A percentile compares a stretch with the other conserved stretches of the same genome.
These are phyloP conservation scores for Synanthedon vespiformis DNA, from an alignment of 2,888 invertebrate species.

Conservation along the genomic window DNA sequence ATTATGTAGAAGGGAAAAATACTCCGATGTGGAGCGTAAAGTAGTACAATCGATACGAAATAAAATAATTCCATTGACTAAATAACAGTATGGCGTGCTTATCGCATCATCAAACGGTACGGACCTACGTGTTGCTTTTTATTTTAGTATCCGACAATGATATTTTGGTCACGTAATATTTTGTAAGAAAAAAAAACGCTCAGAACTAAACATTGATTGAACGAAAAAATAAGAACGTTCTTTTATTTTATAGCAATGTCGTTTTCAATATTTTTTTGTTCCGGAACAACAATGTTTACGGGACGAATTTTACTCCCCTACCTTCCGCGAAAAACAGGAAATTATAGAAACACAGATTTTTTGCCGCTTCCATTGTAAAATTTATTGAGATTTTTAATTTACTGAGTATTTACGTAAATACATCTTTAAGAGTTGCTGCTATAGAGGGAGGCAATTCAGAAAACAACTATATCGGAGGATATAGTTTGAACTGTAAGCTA, in stretches of 20 bases:
- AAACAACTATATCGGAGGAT: too few species aligned
- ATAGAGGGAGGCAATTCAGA: too few species aligned
- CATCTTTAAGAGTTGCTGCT: too few species aligned
- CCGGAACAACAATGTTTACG: conserved; percentile 6
- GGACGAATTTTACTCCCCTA: conserved; percentile 4
- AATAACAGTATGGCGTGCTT: conserved; percentile 45
- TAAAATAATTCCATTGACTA: conserved; percentile 35
- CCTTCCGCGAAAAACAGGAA: not conserved
- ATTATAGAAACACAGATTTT: not conserved
- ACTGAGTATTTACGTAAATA: too few species aligned
- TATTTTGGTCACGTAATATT: conserved; percentile 39
- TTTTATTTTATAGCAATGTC: not conserved
- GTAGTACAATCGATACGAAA: conserved; percentile 3
- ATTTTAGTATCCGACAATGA: conserved; percentile 11
- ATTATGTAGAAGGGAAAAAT: not conserved
- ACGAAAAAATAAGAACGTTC: not conserved
- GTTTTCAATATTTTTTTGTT: not conserved
- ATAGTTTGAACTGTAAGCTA: too few species aligned
- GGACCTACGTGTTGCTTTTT: conserved; percentile 15
- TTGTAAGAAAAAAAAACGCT: not conserved
- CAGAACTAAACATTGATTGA: not conserved
- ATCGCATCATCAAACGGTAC: conserved; percentile 25
- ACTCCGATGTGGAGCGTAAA: not conserved
- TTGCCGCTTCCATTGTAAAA: not conserved
- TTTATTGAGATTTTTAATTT: too few species aligned